Evolutionary conservation across 2,797 vertebrate genomes (phyloP), one percentile per base, ranked within the genome.

Genomic region (Aeoliscus strigatus): DNA sequence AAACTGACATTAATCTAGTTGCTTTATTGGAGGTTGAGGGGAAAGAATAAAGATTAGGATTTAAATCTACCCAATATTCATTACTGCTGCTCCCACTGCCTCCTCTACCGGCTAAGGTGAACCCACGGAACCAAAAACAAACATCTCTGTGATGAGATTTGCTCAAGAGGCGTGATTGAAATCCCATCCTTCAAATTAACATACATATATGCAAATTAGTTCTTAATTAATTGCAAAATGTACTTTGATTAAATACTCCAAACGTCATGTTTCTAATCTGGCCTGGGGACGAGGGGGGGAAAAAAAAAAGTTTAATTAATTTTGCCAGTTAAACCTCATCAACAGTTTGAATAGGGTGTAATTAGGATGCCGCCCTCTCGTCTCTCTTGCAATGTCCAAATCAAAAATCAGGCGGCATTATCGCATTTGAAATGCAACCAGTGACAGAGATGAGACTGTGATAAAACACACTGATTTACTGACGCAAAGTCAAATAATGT

Each of bases 261-360:
- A 87, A 87, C 80, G 77, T 87, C 82, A 87, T 80, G 86, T 89
- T 88, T 87, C 77, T 85, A 88, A 90, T 90, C 88, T 87, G 85
- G 80, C 84, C 81, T 57, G 55, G 55, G 67, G 31, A 17, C n/a
- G n/a, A n/a, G n/a, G n/a, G n/a, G n/a, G n/a, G n/a, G 36, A 52
- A 42, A 35, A 30, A 52, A 66, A 68, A 68, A 80, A 73, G 84
- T 88, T 87, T 90, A 88, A 89, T 90, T 89, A 90, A 89, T 86
- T 90, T 87, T 79, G n/a, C n/a, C n/a, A n/a, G n/a, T n/a, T n/a
- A n/a, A n/a, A 88, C 78, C 86, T 89, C 86, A 88, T 90, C 86
- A 90, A 83, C 80, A 84, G 70, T 86, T 84, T 87, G 84, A 87
- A 86, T 85, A 73, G 77, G 77, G 80, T 70, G 73, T 88, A 88